These are phyloP conservation scores for Tenebrio molitor DNA, from an alignment of 1,140 invertebrate genomes.

Conservation along the genomic window DNA sequence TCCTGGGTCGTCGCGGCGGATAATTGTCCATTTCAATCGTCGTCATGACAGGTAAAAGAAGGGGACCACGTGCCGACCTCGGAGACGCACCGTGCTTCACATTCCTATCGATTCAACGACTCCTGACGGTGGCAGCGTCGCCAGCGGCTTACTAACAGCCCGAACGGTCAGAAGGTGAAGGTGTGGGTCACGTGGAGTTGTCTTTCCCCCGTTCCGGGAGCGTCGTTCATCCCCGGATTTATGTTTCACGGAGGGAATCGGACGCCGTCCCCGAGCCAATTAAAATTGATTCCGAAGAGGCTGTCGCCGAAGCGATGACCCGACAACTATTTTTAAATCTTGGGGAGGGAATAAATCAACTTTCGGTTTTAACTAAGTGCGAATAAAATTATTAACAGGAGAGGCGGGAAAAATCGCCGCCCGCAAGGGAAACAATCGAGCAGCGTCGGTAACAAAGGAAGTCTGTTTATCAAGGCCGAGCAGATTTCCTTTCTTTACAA, in stretches of 20 bases:
- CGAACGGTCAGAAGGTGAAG: not conserved
- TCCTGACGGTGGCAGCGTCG: slow-evolving; percentile 17
- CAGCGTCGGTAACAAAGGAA: slow-evolving; percentile 10
- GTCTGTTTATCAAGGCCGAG: slow-evolving; percentile 29
- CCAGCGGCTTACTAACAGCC: slow-evolving; percentile 6
- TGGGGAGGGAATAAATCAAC: not conserved
- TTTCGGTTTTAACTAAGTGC: not conserved
- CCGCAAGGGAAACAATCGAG: slow-evolving; percentile 13
- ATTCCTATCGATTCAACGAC: slow-evolving; percentile 40
- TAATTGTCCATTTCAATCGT: slow-evolving; percentile 31
- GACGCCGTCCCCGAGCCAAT: not conserved
- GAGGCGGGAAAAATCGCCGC: not conserved
- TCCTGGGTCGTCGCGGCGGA: slow-evolving; percentile 6
- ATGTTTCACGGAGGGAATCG: not conserved
- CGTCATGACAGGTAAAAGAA: slow-evolving; percentile 3
- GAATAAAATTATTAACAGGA: not conserved
- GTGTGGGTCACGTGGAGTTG: slow-evolving; percentile 11
- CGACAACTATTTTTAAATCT: too few relatives aligned
- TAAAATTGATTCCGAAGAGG: slow-evolving; percentile 5
- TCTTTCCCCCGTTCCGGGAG: not conserved
- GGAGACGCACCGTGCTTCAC: slow-evolving; percentile 4
- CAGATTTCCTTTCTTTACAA: slow-evolving; percentile 33
- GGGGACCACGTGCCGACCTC: slow-evolving; percentile 26
- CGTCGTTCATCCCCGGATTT: slow-evolving; percentile 9
- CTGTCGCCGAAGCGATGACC: not conserved